phyloP scores from a whole-genome alignment of 2,888 invertebrate species.

The Mesorhabditis spiculigera region DNA sequence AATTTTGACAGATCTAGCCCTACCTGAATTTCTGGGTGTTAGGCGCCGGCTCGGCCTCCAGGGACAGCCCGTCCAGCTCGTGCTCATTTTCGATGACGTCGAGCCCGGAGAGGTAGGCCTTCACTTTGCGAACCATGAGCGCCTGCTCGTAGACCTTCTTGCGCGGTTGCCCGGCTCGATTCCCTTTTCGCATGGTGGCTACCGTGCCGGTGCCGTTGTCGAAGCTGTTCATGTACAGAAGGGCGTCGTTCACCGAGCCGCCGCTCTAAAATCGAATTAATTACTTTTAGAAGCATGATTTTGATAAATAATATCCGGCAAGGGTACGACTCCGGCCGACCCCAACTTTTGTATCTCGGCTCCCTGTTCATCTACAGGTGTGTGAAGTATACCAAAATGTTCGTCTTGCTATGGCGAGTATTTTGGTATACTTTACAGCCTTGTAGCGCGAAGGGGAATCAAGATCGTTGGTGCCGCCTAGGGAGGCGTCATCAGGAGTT shows the following conservation, averaged over 20 bases:
- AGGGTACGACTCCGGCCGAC: no score
- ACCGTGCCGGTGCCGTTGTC: constrained; percentile 40
- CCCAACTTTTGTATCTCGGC: no score
- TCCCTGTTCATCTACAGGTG: no score
- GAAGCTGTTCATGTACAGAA: constrained; percentile 53
- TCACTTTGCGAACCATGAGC: constrained; percentile 93
- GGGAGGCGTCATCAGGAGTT: no score
- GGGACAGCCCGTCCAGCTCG: constrained; percentile 79
- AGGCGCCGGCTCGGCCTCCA: constrained; percentile 75
- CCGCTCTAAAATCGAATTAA: constrained; percentile 30
- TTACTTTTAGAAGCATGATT: no score
- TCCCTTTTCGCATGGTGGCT: constrained; percentile 48
- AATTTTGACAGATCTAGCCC: not conserved
- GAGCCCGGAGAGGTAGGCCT: constrained; percentile 87
- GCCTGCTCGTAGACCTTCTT: constrained; percentile 65
- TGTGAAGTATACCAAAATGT: no score
- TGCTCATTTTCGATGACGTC: constrained; percentile 88
- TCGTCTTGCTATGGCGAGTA: no score
- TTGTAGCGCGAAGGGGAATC: no score
- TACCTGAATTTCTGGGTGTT: constrained; percentile 10
- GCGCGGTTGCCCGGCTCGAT: constrained; percentile 32
- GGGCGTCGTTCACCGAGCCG: constrained; percentile 42
- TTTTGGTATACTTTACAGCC: no score
- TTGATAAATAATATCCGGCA: no score
- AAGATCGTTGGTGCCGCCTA: no score